These are phyloP conservation scores for Poecilia picta DNA, from an alignment of 2,797 vertebrate genomes.

Conservation along the genomic window DNA sequence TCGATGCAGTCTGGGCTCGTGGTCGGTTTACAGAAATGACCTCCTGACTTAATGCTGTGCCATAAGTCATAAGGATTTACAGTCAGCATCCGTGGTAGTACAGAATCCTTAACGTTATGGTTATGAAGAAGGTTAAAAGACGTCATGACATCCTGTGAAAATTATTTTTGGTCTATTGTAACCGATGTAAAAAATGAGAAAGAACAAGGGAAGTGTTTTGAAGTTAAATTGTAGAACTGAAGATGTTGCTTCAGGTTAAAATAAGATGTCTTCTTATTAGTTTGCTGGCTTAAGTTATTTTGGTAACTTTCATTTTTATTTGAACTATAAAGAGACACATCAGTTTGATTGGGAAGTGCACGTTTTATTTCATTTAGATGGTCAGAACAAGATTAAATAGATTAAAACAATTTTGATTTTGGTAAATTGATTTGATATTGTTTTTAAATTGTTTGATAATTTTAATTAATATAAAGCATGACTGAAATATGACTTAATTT, in stretches of 20 bases:
- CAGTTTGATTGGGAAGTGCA: not conserved
- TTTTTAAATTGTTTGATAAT: not conserved
- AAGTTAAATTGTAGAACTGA: not conserved
- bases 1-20: constrained; percentile 52
- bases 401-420: not conserved
- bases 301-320: not conserved
- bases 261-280: not conserved
- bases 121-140: constrained; percentile 1
- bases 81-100: not conserved
- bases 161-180: not conserved
- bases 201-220: not conserved
- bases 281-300: not conserved
- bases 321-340: not conserved
- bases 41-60: constrained; percentile 31
- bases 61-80: constrained; percentile 21
- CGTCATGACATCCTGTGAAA: not conserved
- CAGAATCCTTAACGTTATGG: not conserved
- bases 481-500: not conserved
- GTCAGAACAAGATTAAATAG: not conserved
- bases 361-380: not conserved
- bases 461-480: not conserved
- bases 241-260: not conserved
- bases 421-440: not conserved
- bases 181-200: not conserved
- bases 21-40: constrained; percentile 56